phyloP scores from a whole-genome alignment of 1,140 invertebrate species.

The Whitmania pigra region DNA sequence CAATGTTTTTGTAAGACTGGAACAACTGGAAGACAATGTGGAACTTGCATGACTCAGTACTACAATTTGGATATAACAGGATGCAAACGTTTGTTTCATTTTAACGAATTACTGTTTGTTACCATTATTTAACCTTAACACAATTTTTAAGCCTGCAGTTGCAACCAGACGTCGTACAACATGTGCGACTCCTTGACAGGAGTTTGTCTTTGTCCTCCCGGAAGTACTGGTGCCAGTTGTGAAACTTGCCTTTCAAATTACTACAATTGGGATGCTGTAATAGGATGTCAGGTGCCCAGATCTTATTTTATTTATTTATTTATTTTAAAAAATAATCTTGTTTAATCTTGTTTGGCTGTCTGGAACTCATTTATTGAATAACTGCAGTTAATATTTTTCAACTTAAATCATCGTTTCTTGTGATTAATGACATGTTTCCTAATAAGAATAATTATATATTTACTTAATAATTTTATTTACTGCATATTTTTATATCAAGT shows the following conservation, averaged over 20 bases:
- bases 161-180: conserved; percentile 10
- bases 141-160: conserved; percentile 12
- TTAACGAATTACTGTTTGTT: neutral
- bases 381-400: too few species aligned
- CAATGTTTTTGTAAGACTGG: conserved; percentile 84
- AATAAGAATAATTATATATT: too few species aligned
- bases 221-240: conserved; percentile 44
- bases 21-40: conserved; percentile 79
- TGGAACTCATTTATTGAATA: too few species aligned
- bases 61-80: conserved; percentile 89
- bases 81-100: conserved; percentile 48
- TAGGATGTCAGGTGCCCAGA: conserved; percentile 18
- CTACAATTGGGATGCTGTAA: conserved; percentile 19
- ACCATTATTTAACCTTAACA: neutral
- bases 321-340: too few species aligned
- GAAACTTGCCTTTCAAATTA: conserved; percentile 39
- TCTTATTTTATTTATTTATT: neutral
- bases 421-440: too few species aligned
- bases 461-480: too few species aligned
- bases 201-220: conserved; percentile 45
- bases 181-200: conserved; percentile 44
- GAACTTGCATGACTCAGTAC: conserved; percentile 83
- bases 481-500: neutral
- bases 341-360: too few species aligned
- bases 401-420: too few species aligned